phyloP scores from a whole-genome alignment of 92 coral and sea anemone genomes.

The Phenganax marumi region DNA sequence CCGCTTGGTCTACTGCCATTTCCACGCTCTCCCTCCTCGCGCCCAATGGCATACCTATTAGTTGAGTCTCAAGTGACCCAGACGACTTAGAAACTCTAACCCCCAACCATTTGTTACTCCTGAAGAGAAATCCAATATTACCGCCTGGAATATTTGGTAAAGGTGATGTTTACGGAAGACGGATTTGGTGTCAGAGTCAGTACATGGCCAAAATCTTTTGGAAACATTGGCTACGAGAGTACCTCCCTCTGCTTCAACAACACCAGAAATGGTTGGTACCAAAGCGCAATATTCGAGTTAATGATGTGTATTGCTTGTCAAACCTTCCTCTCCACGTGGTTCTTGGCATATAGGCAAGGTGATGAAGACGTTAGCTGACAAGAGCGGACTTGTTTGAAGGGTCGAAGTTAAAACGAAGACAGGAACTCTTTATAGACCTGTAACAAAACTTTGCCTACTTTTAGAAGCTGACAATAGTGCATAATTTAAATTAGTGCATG shows the following conservation, averaged over 20 bases:
- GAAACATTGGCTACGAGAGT: conserved; percentile 35
- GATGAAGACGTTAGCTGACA: not conserved
- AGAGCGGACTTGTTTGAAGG: conserved; percentile 14
- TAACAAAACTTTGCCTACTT: conserved; percentile 42
- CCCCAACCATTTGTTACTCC: conserved; percentile 59
- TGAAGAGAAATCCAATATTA: conserved; percentile 34
- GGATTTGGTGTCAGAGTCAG: conserved; percentile 38
- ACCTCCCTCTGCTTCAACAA: conserved; percentile 3
- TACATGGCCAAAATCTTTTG: conserved; percentile 25
- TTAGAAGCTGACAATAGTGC: not conserved
- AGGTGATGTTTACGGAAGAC: conserved; percentile 42
- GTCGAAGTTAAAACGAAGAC: conserved; percentile 39
- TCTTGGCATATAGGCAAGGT: conserved; percentile 34
- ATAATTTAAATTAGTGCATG: not conserved
- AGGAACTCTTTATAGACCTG: conserved; percentile 42
- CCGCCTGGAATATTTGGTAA: conserved; percentile 57
- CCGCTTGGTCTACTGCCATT: too few species aligned
- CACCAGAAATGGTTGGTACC: conserved; percentile 9
- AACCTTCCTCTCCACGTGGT: not conserved
- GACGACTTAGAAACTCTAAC: conserved; percentile 54
- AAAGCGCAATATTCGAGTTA: not conserved
- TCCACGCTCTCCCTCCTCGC: too few species aligned
- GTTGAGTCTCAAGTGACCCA: conserved; percentile 49
- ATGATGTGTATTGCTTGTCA: conserved; percentile 2
- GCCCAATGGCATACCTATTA: too few species aligned